Evolutionary conservation across 2,113 vertebrate species (phyloP).

Genomic region (Oryctolagus cuniculus): DNA sequence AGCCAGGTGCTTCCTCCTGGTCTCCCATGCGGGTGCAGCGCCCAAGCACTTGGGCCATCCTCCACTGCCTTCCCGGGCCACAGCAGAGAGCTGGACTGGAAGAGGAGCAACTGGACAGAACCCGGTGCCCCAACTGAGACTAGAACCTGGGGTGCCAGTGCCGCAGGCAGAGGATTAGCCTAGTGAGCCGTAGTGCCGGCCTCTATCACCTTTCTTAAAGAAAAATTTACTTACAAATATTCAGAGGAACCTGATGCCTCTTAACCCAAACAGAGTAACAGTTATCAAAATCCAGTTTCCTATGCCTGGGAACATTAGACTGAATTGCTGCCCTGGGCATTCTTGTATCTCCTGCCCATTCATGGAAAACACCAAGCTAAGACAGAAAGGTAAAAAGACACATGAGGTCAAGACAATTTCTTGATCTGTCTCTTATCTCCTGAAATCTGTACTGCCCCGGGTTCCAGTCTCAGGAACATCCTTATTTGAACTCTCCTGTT

Average conservation of each 20-base stretch:
- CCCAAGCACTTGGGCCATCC: too few species aligned
- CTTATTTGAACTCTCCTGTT: background rate
- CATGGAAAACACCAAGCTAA: background rate
- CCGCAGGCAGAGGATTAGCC: too few species aligned
- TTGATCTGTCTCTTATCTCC: background rate
- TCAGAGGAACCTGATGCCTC: background rate
- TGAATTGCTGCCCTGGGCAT: background rate
- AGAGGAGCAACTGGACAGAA: too few species aligned
- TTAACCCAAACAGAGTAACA: background rate
- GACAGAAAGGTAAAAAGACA: background rate
- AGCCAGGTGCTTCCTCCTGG: too few species aligned
- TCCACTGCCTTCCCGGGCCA: too few species aligned
- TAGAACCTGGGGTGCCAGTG: too few species aligned
- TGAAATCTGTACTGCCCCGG: background rate
- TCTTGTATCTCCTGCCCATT: background rate
- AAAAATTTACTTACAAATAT: background rate
- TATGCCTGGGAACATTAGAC: background rate
- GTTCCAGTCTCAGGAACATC: background rate
- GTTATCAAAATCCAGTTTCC: constrained; percentile 7
- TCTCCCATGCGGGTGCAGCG: too few species aligned
- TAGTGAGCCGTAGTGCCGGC: too few species aligned
- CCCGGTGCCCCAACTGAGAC: too few species aligned
- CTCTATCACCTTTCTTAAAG: background rate
- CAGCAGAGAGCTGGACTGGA: too few species aligned
- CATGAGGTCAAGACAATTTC: background rate